Evolutionary conservation across 2,113 vertebrate species (phyloP), one percentile per base, ranked within the genome.

Genomic region (human): DNA sequence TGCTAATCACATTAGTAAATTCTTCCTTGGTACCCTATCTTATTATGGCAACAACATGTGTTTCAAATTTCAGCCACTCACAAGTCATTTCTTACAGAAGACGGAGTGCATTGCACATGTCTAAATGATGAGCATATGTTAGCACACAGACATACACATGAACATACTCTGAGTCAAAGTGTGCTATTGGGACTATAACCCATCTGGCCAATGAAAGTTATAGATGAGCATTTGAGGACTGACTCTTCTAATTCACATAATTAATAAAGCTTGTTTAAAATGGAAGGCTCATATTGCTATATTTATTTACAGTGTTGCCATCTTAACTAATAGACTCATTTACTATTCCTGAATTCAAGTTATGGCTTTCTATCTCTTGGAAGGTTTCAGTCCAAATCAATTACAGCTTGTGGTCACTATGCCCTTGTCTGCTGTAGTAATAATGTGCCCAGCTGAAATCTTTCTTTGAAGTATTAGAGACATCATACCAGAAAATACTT

Each of bases 1-100:
- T 96, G 64, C 2, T 96, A 96, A 94, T 97, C 94, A 38, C 27
- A 93, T 89, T 92, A 48, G 50, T 91, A 91, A 98, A 97, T 97
- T 80, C 38, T 85, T 97, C 45, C 38, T n/a, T 91, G 90, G 87
- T 95, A 59, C 73, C 80, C 94, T 96, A 96, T 95, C 88, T 97
- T 96, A 94, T 91, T 97, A 82, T 97, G 96, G 32, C 38, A 90
- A 97, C 88, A 94, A 59, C 68, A 97, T 97, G 89, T 97, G 78
- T 93, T 97, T 93, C 81, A 91, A 96, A 96, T 93, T n/a, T 80
- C 75, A 27, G 70, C 96, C 3, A 6, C 43, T 98, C 75, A 86
- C 61, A 98, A 75, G 76, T 88, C 96, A 81, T 97, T 97, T 84
- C 94, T 85, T 90, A 55, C 75, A 94, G 93, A 93, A 93, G 96